Percentiles rank a stretch among this genome's conserved stretches.
Evolutionary conservation across 2,113 vertebrate species (phyloP).

Genomic region (Engystomops pustulosus): DNA sequence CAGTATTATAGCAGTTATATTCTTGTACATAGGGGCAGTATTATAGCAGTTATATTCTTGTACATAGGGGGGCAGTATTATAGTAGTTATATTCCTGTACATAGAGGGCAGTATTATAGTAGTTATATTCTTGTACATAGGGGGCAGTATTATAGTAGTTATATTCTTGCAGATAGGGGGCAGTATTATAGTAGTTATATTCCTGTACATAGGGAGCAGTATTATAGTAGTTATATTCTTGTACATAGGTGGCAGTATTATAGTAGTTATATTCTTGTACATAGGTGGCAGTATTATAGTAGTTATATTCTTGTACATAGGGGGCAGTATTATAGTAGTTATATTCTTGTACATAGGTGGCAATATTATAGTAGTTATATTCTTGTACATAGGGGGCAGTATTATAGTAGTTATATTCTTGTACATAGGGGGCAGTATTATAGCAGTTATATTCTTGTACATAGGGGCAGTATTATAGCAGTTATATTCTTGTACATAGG

Average conservation of each 20-base stretch:
- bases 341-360: background rate
- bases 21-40: background rate
- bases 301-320: constrained; percentile 3
- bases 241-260: background rate
- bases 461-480: background rate
- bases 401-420: background rate
- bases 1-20: constrained; percentile 11
- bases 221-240: no score
- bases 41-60: constrained; percentile 6
- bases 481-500: no score
- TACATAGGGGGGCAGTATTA: background rate
- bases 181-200: background rate
- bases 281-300: background rate
- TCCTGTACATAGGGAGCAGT: no score
- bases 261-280: constrained; percentile 10
- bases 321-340: background rate
- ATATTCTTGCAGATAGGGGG: background rate
- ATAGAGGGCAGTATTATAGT: background rate
- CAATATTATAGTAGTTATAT: background rate
- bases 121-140: background rate
- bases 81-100: constrained; percentile 3
- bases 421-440: background rate
- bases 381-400: background rate
- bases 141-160: background rate
- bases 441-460: background rate